Conservation (phyloP, 2,888 invertebrate genomes). For the Teinopalpus imperialis region DNA sequence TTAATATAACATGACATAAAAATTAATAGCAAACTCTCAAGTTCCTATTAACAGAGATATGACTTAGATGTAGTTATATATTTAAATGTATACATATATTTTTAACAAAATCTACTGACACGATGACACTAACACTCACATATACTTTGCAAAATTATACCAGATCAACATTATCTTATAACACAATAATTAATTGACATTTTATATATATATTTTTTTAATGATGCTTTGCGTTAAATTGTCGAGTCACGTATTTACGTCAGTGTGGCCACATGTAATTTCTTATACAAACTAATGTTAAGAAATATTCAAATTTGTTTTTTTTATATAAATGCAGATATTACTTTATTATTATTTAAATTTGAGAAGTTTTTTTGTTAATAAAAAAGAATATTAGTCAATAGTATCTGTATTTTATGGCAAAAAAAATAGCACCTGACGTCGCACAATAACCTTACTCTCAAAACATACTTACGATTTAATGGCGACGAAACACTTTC, state of each 20-base stretch:
- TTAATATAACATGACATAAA: constrained; percentile 78
- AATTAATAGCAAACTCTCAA: constrained; percentile 61
- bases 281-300: not conserved
- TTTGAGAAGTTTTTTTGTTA: too few relatives aligned
- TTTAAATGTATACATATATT: constrained; percentile 39
- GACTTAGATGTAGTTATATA: constrained; percentile 66
- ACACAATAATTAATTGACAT: constrained; percentile 19
- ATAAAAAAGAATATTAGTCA: not conserved
- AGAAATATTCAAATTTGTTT: constrained; percentile 1
- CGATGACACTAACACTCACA: constrained; percentile 29
- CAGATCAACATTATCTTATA: constrained; percentile 25
- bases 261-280: not conserved
- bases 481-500: too few relatives aligned
- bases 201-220: not conserved
- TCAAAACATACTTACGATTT: too few relatives aligned
- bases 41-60: constrained; percentile 70
- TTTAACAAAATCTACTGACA: constrained; percentile 34
- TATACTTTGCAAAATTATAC: constrained; percentile 25
- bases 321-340: not conserved
- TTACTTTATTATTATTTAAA: too few relatives aligned
- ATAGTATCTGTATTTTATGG: constrained; percentile 3
- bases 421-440: constrained; percentile 23
- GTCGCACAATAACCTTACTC: too few relatives aligned
- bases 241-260: not conserved
- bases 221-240: not conserved